Evolutionary conservation across 2,888 invertebrate species (phyloP).

Genomic region (Prosopocoilus inquinatus): DNA sequence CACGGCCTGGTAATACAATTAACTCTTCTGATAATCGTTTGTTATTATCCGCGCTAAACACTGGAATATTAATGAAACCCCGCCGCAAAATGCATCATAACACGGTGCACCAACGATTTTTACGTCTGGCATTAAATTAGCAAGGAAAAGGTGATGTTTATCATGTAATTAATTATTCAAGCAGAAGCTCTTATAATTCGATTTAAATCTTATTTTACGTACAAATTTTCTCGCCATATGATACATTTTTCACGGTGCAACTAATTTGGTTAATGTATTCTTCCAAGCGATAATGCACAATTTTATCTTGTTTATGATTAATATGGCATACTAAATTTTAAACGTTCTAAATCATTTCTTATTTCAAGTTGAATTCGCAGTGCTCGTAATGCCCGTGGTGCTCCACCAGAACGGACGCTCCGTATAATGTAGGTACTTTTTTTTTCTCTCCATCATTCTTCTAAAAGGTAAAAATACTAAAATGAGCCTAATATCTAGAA

Average conservation of each 20-base stretch:
- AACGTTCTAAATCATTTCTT: no score
- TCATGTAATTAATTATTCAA: background rate
- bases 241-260: background rate
- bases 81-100: conserved; percentile 11
- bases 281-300: no score
- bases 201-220: conserved; percentile 2
- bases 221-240: background rate
- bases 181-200: background rate
- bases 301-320: no score
- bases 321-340: no score
- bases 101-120: conserved; percentile 15
- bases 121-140: conserved; percentile 16
- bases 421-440: no score
- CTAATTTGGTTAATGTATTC: background rate
- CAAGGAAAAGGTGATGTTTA: conserved; percentile 8
- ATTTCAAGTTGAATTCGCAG: no score
- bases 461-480: no score
- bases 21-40: conserved; percentile 15
- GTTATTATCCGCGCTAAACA: conserved; percentile 19
- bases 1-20: conserved; percentile 11
- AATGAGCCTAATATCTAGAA: no score
- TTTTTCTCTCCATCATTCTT: no score
- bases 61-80: conserved; percentile 13
- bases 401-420: no score
- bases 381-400: no score